Percentiles rank a stretch among this genome's conserved stretches.
Conservation (phyloP, 2,888 invertebrate species). For the Phaonia tiefii region DNA sequence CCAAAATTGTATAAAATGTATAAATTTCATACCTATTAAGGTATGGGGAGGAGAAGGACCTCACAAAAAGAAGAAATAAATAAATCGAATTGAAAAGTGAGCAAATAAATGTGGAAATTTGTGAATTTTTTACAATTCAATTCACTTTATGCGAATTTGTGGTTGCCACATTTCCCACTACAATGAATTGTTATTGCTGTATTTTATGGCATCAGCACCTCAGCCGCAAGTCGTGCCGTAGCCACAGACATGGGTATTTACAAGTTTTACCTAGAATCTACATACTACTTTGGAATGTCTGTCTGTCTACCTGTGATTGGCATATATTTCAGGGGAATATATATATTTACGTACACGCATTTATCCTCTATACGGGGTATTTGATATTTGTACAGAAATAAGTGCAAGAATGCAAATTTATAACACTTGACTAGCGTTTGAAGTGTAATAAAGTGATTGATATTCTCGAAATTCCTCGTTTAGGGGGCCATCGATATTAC, state of each 20-base stretch:
- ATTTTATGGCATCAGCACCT: background rate
- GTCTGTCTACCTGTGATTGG: too few relatives aligned
- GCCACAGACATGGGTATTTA: background rate
- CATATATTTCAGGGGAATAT: too few relatives aligned
- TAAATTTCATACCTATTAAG: background rate
- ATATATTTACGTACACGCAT: too few relatives aligned
- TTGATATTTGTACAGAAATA: too few relatives aligned
- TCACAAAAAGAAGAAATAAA: background rate
- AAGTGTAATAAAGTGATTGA: too few relatives aligned
- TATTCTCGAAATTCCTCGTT: too few relatives aligned
- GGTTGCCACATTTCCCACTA: background rate
- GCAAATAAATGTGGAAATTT: background rate
- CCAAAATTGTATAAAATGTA: background rate
- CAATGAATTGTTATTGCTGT: conserved; percentile 19
- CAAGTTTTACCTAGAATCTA: too few relatives aligned
- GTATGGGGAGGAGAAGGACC: background rate
- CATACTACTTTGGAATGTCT: too few relatives aligned
- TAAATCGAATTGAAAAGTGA: background rate
- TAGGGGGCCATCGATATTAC: too few relatives aligned
- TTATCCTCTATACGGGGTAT: too few relatives aligned
- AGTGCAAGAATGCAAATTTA: too few relatives aligned
- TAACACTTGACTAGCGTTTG: too few relatives aligned
- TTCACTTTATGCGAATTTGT: background rate
- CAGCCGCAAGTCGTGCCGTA: background rate
- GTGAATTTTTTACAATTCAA: background rate